phyloP scores from a whole-genome alignment of 2,113 vertebrate genomes.

The Protobothrops flavoviridis region DNA sequence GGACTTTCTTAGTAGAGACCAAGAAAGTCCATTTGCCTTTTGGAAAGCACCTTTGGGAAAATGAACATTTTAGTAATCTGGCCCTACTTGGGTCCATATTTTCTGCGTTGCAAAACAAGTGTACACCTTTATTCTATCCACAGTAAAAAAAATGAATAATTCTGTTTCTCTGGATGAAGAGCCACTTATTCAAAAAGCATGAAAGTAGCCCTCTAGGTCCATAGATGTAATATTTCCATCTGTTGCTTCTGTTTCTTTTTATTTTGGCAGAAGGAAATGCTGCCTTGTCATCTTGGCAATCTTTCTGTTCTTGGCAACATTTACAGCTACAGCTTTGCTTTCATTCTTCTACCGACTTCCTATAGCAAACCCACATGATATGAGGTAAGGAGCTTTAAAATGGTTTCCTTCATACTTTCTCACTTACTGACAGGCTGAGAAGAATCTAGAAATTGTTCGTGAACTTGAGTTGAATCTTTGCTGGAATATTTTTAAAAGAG shows the following conservation, averaged over 20 bases:
- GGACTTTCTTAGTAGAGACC: not conserved
- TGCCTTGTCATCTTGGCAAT: conserved; percentile 62
- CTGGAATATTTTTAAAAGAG: too few species aligned
- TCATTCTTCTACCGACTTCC: conserved; percentile 65
- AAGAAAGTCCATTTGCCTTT: not conserved
- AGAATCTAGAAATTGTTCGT: not conserved
- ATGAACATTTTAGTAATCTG: not conserved
- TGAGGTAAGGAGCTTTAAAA: conserved; percentile 46
- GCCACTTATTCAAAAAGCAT: not conserved
- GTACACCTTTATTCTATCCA: too few species aligned
- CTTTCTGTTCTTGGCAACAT: conserved; percentile 68
- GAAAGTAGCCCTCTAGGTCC: not conserved
- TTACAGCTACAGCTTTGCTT: conserved; percentile 62
- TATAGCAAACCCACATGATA: conserved; percentile 40
- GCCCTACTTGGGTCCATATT: not conserved
- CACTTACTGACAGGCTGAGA: not conserved
- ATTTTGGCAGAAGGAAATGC: conserved; percentile 66
- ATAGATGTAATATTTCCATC: not conserved
- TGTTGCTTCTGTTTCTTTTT: conserved; percentile 7
- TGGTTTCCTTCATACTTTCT: not conserved
- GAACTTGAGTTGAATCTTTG: not conserved
- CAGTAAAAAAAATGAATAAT: not conserved
- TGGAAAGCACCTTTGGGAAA: not conserved
- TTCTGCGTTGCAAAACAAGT: not conserved
- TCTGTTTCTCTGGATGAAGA: not conserved